A percentile compares a stretch with the other conserved stretches of the same genome.
phyloP scores from a whole-genome alignment of 35 echinoderm and acorn worm genomes.

The Amphiura filiformis region DNA sequence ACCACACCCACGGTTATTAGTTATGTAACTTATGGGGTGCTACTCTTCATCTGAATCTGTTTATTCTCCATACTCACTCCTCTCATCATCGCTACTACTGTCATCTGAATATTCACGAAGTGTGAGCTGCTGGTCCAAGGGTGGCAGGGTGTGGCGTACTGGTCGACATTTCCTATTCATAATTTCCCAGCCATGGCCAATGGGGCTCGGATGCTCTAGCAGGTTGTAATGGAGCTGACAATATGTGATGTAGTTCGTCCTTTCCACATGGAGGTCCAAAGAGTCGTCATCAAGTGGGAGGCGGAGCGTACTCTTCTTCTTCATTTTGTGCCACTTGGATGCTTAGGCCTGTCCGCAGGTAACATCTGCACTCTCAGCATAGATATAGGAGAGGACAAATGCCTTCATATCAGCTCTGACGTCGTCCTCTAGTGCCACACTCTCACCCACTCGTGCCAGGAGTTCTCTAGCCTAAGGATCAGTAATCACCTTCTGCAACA shows the following conservation, averaged over 20 bases:
- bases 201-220: slow-evolving; percentile 40
- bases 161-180: background rate
- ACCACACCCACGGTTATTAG: background rate
- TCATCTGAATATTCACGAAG: background rate
- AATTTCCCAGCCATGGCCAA: slow-evolving; percentile 31
- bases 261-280: slow-evolving; percentile 31
- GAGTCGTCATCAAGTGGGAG: slow-evolving; percentile 42
- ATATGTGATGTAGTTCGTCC: slow-evolving; percentile 29
- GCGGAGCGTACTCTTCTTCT: slow-evolving; percentile 26
- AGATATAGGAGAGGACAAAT: slow-evolving; percentile 36
- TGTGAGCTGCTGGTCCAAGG: background rate
- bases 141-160: background rate
- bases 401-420: slow-evolving; percentile 34
- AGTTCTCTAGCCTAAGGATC: slow-evolving; percentile 12
- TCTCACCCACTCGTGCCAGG: background rate
- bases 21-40: background rate
- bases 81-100: background rate
- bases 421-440: background rate
- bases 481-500: slow-evolving; percentile 22
- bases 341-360: slow-evolving; percentile 31
- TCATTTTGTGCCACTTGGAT: slow-evolving; percentile 45
- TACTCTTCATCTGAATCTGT: background rate
- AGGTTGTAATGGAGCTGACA: background rate
- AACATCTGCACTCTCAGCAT: slow-evolving; percentile 18
- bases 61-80: background rate